Percentiles rank a stretch among this genome's conserved stretches.
Conservation (phyloP, 2,888 invertebrate genomes). For the Caenorhabditis drosophilae region DNA sequence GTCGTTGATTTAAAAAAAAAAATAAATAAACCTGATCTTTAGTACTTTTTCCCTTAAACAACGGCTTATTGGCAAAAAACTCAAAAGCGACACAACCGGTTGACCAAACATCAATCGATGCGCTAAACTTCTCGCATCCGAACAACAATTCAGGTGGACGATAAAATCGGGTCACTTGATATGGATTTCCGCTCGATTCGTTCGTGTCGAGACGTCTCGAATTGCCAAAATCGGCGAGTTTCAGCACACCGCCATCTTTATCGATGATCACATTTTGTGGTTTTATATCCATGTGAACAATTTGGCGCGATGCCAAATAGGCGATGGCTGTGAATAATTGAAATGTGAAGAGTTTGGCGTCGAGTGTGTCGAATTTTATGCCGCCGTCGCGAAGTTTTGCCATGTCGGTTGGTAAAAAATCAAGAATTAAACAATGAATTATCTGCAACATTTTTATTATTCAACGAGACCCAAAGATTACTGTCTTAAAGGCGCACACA, state of each 20-base stretch:
- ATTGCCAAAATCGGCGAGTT: slow-evolving; percentile 62
- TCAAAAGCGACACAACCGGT: slow-evolving; percentile 59
- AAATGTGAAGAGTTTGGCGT: slow-evolving; percentile 50
- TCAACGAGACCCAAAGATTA: no score
- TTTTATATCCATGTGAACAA: slow-evolving; percentile 63
- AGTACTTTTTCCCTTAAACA: slow-evolving; percentile 47
- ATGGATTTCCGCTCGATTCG: slow-evolving; percentile 29
- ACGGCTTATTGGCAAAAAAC: slow-evolving; percentile 35
- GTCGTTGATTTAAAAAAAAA: neutral
- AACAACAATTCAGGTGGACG: slow-evolving; percentile 63
- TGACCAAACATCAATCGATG: slow-evolving; percentile 59
- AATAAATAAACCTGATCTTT: slow-evolving; percentile 43
- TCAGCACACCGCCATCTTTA: slow-evolving; percentile 34
- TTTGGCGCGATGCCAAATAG: slow-evolving; percentile 38
- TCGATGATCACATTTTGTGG: slow-evolving; percentile 58
- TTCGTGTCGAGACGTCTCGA: slow-evolving; percentile 39
- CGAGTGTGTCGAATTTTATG: slow-evolving; percentile 37
- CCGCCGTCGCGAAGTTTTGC: slow-evolving; percentile 40
- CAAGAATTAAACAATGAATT: slow-evolving; percentile 52
- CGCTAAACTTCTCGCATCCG: slow-evolving; percentile 47
- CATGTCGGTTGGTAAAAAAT: slow-evolving; percentile 53
- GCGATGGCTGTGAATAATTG: slow-evolving; percentile 56
- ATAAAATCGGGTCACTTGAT: slow-evolving; percentile 62
- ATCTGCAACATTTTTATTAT: no score
- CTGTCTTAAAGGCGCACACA: no score